A percentile compares a stretch with the other conserved stretches of the same genome.
Evolutionary conservation across 2,888 invertebrate genomes (phyloP).

Genomic region (Aleiodes testaceus): DNA sequence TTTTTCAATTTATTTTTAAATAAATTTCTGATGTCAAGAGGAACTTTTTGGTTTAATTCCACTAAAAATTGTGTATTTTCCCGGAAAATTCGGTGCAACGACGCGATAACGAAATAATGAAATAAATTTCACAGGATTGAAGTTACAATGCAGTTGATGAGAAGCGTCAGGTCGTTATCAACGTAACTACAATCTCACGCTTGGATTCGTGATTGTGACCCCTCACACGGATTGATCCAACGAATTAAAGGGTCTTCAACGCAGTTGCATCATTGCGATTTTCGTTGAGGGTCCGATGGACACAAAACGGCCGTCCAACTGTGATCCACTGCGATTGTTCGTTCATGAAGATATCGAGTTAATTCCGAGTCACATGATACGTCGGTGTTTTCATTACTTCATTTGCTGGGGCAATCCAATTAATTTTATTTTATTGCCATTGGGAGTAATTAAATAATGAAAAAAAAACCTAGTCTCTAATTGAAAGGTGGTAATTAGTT

Average conservation of each 20-base stretch:
- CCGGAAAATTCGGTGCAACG: neutral
- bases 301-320: neutral
- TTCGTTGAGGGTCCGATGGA: neutral
- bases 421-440: neutral
- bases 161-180: constrained; percentile 4
- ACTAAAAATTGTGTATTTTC: neutral
- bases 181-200: constrained; percentile 11
- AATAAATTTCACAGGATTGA: neutral
- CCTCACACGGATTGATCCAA: constrained; percentile 6
- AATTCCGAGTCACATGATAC: constrained; percentile 41
- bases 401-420: no score
- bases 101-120: neutral
- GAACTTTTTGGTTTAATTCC: neutral
- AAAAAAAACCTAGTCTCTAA: constrained; percentile 42
- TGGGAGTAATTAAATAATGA: constrained; percentile 4
- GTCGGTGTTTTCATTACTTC: no score
- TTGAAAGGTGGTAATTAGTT: constrained; percentile 31
- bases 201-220: constrained; percentile 23
- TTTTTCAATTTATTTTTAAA: no score
- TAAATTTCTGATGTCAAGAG: no score
- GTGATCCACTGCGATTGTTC: constrained; percentile 14
- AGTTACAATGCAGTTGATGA: constrained; percentile 10
- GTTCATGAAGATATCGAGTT: constrained; percentile 48
- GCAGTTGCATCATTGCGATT: constrained; percentile 5
- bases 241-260: constrained; percentile 4